These are phyloP conservation scores for Pandion haliaetus DNA, from an alignment of 2,113 vertebrate genomes.

Conservation along the genomic window DNA sequence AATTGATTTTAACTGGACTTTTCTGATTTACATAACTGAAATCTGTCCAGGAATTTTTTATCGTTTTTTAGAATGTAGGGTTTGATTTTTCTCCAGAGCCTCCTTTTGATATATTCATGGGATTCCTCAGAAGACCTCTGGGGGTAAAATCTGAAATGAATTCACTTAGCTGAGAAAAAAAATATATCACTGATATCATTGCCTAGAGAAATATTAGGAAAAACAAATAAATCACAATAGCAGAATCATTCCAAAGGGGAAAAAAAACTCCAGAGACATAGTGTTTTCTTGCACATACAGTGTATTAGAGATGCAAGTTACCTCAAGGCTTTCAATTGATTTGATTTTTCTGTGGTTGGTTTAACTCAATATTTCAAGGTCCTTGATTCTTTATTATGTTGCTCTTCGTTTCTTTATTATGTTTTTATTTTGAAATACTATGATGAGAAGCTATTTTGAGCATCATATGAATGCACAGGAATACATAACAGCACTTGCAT, in stretches of 20 bases:
- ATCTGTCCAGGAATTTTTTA: neutral
- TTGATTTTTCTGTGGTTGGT: constrained; percentile 34
- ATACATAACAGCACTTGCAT: neutral
- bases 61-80: neutral
- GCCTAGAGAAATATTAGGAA: constrained; percentile 36
- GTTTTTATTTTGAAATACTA: constrained; percentile 8
- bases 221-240: constrained; percentile 58
- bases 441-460: neutral
- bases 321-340: constrained; percentile 48
- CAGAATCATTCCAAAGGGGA: constrained; percentile 27
- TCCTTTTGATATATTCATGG: neutral
- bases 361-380: constrained; percentile 45
- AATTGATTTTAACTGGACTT: neutral
- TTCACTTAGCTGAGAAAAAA: neutral
- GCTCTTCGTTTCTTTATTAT: neutral
- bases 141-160: constrained; percentile 17
- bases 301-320: constrained; percentile 45
- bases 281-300: neutral
- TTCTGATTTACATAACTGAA: neutral
- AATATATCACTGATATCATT: neutral
- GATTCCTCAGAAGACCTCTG: neutral
- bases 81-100: neutral
- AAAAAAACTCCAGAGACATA: constrained; percentile 5
- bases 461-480: neutral
- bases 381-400: neutral